phyloP scores from a whole-genome alignment of 2,113 vertebrate species.

The Silurus meridionalis region DNA sequence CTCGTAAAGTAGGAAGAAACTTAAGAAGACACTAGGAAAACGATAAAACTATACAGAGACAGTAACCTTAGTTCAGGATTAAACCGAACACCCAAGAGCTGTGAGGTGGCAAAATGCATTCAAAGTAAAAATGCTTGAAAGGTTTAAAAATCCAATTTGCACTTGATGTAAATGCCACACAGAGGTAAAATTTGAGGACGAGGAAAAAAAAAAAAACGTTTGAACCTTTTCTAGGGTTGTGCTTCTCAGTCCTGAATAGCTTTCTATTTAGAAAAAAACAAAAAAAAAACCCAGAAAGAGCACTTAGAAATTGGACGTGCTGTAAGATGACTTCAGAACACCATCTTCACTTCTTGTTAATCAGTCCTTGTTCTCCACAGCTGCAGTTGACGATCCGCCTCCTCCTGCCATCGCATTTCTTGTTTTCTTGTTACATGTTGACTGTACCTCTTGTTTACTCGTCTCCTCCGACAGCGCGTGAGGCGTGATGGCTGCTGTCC shows the following conservation, averaged over 20 bases:
- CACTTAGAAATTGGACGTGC: not conserved
- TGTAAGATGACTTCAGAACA: not conserved
- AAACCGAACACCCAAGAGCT: not conserved
- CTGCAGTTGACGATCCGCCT: not conserved
- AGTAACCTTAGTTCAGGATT: not conserved
- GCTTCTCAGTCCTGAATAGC: not conserved
- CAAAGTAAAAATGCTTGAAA: not conserved
- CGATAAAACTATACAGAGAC: not conserved
- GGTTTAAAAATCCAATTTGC: slow-evolving; percentile 3
- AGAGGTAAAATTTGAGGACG: not conserved
- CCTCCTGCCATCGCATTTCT: not conserved
- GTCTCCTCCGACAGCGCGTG: not conserved
- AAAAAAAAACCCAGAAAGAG: not conserved
- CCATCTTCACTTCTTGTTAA: not conserved
- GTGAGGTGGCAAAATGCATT: not conserved
- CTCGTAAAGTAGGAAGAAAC: not conserved
- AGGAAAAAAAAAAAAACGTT: not conserved
- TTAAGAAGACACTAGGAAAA: not conserved
- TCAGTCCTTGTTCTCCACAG: not conserved
- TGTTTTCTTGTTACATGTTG: not conserved
- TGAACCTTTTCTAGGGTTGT: not conserved
- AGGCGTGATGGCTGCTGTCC: not conserved
- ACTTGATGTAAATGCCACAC: not conserved
- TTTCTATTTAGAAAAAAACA: not conserved
- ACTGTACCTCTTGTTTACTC: slow-evolving; percentile 2